A percentile compares a stretch with the other conserved stretches of the same genome.
Evolutionary conservation across 2,888 invertebrate species (phyloP).

Genomic region (Drosophila cracens): DNA sequence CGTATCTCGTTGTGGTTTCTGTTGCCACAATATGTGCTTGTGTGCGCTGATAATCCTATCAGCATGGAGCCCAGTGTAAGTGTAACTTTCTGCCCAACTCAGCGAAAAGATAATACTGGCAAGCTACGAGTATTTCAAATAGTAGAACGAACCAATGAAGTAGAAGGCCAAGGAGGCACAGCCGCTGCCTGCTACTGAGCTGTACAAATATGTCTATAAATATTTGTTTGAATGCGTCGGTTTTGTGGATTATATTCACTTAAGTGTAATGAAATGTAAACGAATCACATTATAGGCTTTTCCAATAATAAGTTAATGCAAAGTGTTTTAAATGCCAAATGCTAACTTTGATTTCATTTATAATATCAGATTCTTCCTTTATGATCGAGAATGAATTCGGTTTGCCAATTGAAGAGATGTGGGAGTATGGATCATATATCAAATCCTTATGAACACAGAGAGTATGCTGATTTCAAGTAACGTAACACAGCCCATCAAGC

Average conservation of each 20-base stretch:
- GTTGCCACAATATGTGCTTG: slow-evolving; percentile 38
- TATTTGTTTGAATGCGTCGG: slow-evolving; percentile 44
- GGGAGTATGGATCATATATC: background rate
- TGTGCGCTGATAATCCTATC: slow-evolving; percentile 65
- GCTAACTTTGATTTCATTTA: background rate
- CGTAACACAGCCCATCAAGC: background rate
- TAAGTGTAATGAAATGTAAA: slow-evolving; percentile 59
- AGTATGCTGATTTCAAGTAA: background rate
- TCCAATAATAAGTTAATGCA: slow-evolving; percentile 4
- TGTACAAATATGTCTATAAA: slow-evolving; percentile 48
- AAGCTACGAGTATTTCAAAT: slow-evolving; percentile 30
- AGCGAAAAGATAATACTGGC: slow-evolving; percentile 38
- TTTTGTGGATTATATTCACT: slow-evolving; percentile 36
- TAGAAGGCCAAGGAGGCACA: slow-evolving; percentile 35
- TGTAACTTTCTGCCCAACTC: slow-evolving; percentile 20
- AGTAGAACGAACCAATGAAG: slow-evolving; percentile 52
- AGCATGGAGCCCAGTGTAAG: slow-evolving; percentile 35
- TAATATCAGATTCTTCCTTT: background rate
- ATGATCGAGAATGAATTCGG: background rate
- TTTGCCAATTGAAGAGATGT: background rate
- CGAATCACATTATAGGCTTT: slow-evolving; percentile 40
- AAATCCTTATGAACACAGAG: background rate
- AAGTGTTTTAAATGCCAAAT: slow-evolving; percentile 13
- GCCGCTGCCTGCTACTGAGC: slow-evolving; percentile 17
- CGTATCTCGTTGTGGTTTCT: slow-evolving; percentile 27